Percentiles rank a stretch among this genome's conserved stretches.
Conservation (phyloP, 2,797 vertebrate genomes). For the Neomorphus geoffroyi region DNA sequence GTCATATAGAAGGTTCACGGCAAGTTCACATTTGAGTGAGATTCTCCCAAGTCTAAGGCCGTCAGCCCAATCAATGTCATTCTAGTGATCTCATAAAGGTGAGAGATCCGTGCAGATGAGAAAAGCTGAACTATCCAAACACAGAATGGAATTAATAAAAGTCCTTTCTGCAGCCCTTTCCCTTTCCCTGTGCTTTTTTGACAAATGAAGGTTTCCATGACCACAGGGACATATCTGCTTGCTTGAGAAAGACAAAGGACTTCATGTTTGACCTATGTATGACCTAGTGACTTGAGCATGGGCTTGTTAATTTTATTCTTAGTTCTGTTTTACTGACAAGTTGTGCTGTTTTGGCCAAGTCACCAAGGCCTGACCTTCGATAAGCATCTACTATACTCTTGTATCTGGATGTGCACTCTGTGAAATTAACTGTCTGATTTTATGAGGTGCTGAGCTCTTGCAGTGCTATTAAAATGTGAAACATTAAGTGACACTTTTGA, state of each 20-base stretch:
- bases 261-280: neutral
- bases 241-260: neutral
- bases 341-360: neutral
- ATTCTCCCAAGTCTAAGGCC: neutral
- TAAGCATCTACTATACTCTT: neutral
- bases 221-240: neutral
- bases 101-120: neutral
- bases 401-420: neutral
- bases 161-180: neutral
- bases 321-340: neutral
- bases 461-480: neutral
- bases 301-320: neutral
- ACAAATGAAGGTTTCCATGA: neutral
- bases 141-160: neutral
- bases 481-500: neutral
- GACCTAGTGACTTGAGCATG: neutral
- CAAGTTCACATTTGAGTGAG: neutral
- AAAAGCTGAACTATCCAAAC: neutral
- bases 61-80: neutral
- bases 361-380: neutral
- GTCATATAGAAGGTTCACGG: neutral
- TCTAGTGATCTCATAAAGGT: neutral
- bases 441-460: neutral
- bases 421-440: conserved; percentile 23
- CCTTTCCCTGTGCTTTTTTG: neutral